Conservation (phyloP, 1,140 invertebrate species). For the Nixonia krombeini region DNA sequence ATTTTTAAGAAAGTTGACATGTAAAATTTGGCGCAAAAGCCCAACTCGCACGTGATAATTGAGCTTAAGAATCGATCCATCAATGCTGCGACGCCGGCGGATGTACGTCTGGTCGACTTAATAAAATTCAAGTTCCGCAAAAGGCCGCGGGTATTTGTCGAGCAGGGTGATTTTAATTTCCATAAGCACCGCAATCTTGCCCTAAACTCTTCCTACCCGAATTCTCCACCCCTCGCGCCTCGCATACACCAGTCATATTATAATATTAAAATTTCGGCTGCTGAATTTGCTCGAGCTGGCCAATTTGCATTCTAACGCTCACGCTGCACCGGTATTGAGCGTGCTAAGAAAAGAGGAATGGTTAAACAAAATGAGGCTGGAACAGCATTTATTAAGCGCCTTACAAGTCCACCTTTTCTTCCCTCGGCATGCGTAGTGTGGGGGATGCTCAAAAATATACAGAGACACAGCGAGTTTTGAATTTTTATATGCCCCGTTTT, state of each 20-base stretch:
- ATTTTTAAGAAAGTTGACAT: too few relatives aligned
- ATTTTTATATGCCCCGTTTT: not conserved
- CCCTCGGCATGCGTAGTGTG: too few relatives aligned
- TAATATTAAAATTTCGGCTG: slow-evolving; percentile 61
- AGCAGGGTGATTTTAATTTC: slow-evolving; percentile 64
- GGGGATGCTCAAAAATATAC: too few relatives aligned
- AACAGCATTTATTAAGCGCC: slow-evolving; percentile 27
- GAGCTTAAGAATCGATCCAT: slow-evolving; percentile 43
- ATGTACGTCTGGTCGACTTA: slow-evolving; percentile 47
- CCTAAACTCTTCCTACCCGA: slow-evolving; percentile 16
- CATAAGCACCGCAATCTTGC: slow-evolving; percentile 61
- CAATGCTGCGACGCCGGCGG: slow-evolving; percentile 51
- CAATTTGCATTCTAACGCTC: slow-evolving; percentile 60
- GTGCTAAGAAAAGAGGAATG: slow-evolving; percentile 37
- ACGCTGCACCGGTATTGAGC: slow-evolving; percentile 19
- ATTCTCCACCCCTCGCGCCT: slow-evolving; percentile 14
- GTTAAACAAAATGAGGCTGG: slow-evolving; percentile 24
- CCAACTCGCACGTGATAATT: slow-evolving; percentile 25
- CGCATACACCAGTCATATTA: slow-evolving; percentile 46
- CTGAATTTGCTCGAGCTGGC: slow-evolving; percentile 50
- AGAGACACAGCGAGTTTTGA: too few relatives aligned
- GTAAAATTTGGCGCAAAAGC: too few relatives aligned
- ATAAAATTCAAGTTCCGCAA: slow-evolving; percentile 64
- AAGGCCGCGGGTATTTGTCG: slow-evolving; percentile 55
- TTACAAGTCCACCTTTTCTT: slow-evolving; percentile 11